Evolutionary conservation across 2,797 vertebrate species (phyloP).

Genomic region (Geotria australis): DNA sequence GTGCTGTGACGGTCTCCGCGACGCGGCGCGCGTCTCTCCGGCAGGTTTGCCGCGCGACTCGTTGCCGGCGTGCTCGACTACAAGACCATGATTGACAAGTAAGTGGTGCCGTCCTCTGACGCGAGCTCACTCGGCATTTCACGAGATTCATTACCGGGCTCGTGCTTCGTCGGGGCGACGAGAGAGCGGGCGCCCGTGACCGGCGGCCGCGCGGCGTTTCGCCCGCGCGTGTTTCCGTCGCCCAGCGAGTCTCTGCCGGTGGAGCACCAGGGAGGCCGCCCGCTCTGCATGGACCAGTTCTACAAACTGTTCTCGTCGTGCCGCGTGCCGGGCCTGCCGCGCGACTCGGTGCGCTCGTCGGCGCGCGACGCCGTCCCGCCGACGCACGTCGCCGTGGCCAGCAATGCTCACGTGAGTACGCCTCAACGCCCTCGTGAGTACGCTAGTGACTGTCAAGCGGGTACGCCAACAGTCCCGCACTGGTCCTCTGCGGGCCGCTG

Average conservation of each 20-base stretch:
- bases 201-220: too few species aligned
- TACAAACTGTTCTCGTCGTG: slow-evolving; percentile 79
- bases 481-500: background rate
- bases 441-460: too few species aligned
- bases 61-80: slow-evolving; percentile 80
- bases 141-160: background rate
- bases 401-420: slow-evolving; percentile 96
- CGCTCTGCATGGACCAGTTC: slow-evolving; percentile 93
- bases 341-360: slow-evolving; percentile 42
- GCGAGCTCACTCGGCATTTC: background rate
- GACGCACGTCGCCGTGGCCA: slow-evolving; percentile 61
- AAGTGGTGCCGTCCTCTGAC: slow-evolving; percentile 9
- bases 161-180: too few species aligned
- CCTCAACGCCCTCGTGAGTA: too few species aligned
- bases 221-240: background rate
- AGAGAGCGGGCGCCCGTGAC: too few species aligned
- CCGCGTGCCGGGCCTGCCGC: slow-evolving; percentile 57
- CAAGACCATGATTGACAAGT: slow-evolving; percentile 80
- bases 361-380: slow-evolving; percentile 20
- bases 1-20: too few species aligned
- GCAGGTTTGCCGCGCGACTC: slow-evolving; percentile 70
- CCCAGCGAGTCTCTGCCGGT: slow-evolving; percentile 45
- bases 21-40: too few species aligned
- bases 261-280: slow-evolving; percentile 48
- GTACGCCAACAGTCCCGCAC: too few species aligned